Percentiles rank a stretch among this genome's conserved stretches.
Conservation (phyloP, 2,888 invertebrate species). For the Ophion costatus region DNA sequence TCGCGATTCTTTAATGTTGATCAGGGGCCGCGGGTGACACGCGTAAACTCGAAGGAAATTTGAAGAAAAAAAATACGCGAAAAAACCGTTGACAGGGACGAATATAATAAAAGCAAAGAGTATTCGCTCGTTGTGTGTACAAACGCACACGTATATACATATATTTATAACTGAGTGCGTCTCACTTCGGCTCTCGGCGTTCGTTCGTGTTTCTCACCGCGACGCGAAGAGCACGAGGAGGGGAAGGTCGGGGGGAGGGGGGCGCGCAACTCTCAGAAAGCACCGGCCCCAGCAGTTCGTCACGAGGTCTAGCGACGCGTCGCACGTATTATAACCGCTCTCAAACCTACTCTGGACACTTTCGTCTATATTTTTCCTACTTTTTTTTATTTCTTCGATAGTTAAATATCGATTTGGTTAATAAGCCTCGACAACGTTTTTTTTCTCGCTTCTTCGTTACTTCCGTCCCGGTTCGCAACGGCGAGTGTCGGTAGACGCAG, state of each 20-base stretch:
- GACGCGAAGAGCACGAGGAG: slow-evolving; percentile 48
- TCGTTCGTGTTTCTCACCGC: slow-evolving; percentile 63
- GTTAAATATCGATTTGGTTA: not conserved
- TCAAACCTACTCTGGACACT: slow-evolving; percentile 42
- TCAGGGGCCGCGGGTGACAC: not conserved
- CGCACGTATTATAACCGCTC: slow-evolving; percentile 62
- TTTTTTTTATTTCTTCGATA: not conserved
- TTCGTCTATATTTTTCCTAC: slow-evolving; percentile 24
- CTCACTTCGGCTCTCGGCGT: slow-evolving; percentile 41
- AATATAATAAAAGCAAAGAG: slow-evolving; percentile 29
- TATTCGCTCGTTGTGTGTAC: slow-evolving; percentile 22
- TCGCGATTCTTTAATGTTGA: slow-evolving; percentile 1
- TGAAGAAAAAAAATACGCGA: slow-evolving; percentile 10
- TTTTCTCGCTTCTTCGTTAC: not conserved
- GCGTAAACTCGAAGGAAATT: slow-evolving; percentile 53
- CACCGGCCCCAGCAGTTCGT: slow-evolving; percentile 66
- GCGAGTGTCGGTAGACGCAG: slow-evolving; percentile 3
- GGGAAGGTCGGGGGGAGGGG: slow-evolving; percentile 43
- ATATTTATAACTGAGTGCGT: slow-evolving; percentile 49
- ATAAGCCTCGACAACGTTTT: not conserved
- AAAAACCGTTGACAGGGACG: slow-evolving; percentile 43
- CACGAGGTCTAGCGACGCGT: slow-evolving; percentile 67
- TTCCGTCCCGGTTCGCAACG: not conserved
- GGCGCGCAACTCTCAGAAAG: slow-evolving; percentile 64
- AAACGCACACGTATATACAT: slow-evolving; percentile 31